Evolutionary conservation across 1,140 invertebrate genomes (phyloP).

Genomic region (Contarinia nasturtii): DNA sequence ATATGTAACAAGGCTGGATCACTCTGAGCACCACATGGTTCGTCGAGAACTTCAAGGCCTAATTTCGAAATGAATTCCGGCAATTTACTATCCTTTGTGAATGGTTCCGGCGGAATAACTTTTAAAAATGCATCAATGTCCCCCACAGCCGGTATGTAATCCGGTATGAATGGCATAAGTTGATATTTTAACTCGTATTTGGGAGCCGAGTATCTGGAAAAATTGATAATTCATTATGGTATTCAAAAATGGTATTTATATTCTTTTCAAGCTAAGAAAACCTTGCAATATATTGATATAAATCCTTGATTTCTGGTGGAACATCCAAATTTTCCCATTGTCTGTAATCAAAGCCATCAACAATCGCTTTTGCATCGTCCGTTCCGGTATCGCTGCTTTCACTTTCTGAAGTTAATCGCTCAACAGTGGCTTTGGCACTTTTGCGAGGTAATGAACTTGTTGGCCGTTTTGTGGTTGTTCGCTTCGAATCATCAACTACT

Average conservation of each 20-base stretch:
- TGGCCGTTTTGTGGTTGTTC: neutral
- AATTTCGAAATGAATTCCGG: constrained; percentile 23
- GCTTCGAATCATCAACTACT: too few relatives aligned
- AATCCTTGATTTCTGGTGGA: constrained; percentile 70
- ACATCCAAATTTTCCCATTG: constrained; percentile 70
- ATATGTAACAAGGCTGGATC: constrained; percentile 88
- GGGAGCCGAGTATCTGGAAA: constrained; percentile 70
- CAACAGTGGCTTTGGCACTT: neutral
- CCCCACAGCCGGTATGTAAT: constrained; percentile 93
- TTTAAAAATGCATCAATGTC: constrained; percentile 97
- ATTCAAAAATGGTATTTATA: neutral
- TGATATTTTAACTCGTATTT: constrained; percentile 78
- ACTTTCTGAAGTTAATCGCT: neutral
- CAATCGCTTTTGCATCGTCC: constrained; percentile 8
- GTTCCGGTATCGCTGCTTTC: constrained; percentile 6
- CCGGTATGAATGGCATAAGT: constrained; percentile 85
- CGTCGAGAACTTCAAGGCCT: constrained; percentile 79
- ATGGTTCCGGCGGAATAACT: constrained; percentile 59
- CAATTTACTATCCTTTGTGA: constrained; percentile 32
- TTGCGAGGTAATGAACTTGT: neutral
- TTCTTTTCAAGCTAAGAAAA: too few relatives aligned
- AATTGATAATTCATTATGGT: neutral
- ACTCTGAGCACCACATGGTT: constrained; percentile 85
- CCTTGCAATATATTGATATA: constrained; percentile 86
- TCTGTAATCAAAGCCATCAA: constrained; percentile 39